Percentiles rank a stretch among this genome's conserved stretches.
Conservation (phyloP, 2,113 vertebrate genomes). For the Bambusicola thoracicus region DNA sequence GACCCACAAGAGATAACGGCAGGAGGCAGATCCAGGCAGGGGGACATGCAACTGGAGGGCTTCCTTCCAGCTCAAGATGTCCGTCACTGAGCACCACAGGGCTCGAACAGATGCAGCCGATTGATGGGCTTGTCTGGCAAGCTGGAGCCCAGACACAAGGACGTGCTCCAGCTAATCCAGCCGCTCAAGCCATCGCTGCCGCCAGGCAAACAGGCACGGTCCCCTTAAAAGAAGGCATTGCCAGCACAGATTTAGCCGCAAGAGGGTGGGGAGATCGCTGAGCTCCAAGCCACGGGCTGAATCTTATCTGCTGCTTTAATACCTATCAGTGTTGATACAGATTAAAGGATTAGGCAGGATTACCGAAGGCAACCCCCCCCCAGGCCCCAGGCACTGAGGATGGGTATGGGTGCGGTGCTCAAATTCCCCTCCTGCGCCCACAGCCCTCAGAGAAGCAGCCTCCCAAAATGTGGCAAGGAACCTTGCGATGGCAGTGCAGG, state of each 20-base stretch:
- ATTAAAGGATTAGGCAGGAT: slow-evolving; percentile 64
- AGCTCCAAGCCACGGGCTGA: slow-evolving; percentile 45
- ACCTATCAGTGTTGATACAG: slow-evolving; percentile 62
- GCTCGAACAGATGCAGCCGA: not conserved
- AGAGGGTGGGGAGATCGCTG: slow-evolving; percentile 56
- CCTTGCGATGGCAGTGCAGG: not conserved
- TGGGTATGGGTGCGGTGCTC: not conserved
- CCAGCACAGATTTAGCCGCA: slow-evolving; percentile 34
- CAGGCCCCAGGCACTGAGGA: not conserved
- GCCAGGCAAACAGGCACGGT: not conserved
- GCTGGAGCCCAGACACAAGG: not conserved
- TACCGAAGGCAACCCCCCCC: slow-evolving; percentile 35
- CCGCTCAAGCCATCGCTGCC: not conserved
- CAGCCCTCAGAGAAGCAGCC: not conserved
- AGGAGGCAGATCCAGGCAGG: not conserved
- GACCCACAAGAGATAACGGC: not conserved
- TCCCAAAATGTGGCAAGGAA: fast-evolving
- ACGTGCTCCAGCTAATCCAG: slow-evolving; percentile 5
- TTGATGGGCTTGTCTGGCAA: not conserved
- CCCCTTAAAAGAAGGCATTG: slow-evolving; percentile 52
- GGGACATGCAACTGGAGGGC: not conserved
- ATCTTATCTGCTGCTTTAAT: slow-evolving; percentile 66
- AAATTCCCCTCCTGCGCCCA: not conserved
- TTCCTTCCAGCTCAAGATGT: not conserved
- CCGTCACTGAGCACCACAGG: not conserved